Conservation (phyloP, 2,888 invertebrate genomes). For the Cactoblastis cactorum region DNA sequence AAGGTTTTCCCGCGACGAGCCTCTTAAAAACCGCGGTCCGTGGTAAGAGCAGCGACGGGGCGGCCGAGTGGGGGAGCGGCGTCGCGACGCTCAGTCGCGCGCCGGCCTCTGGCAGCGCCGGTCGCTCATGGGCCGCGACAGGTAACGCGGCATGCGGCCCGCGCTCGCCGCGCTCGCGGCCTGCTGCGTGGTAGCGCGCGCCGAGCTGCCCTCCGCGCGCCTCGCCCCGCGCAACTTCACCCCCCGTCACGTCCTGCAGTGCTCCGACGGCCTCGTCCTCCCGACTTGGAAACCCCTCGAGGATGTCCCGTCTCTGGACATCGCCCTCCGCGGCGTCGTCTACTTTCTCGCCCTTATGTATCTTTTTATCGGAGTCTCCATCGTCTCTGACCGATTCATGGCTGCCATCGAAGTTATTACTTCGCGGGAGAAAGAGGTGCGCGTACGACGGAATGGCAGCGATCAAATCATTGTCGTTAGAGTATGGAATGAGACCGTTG, state of each 20-base stretch:
- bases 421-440: constrained; percentile 96
- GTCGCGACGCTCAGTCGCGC: constrained; percentile 71
- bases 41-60: constrained; percentile 30
- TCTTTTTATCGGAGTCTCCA: constrained; percentile 98
- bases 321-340: constrained; percentile 90
- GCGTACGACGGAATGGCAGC: constrained; percentile 92
- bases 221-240: constrained; percentile 59
- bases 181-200: constrained; percentile 66
- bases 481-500: constrained; percentile 99
- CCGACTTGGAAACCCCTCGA: constrained; percentile 93
- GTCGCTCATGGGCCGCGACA: constrained; percentile 59
- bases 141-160: constrained; percentile 72
- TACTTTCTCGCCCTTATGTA: constrained; percentile 95
- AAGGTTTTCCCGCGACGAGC: constrained; percentile 18
- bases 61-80: constrained; percentile 36
- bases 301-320: constrained; percentile 86
- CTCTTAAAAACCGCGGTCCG: constrained; percentile 18
- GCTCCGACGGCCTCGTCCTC: constrained; percentile 91
- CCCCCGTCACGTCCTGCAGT: constrained; percentile 71
- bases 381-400: constrained; percentile 99
- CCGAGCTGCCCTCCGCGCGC: constrained; percentile 59
- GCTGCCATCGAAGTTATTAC: constrained; percentile 99
- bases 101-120: constrained; percentile 73
- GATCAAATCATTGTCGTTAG: constrained; percentile 95
- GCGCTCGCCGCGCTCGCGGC: constrained; percentile 74